Evolutionary conservation across 2,797 vertebrate genomes (phyloP), one percentile per base, ranked within the genome.

Genomic region (Poeciliopsis turneri): DNA sequence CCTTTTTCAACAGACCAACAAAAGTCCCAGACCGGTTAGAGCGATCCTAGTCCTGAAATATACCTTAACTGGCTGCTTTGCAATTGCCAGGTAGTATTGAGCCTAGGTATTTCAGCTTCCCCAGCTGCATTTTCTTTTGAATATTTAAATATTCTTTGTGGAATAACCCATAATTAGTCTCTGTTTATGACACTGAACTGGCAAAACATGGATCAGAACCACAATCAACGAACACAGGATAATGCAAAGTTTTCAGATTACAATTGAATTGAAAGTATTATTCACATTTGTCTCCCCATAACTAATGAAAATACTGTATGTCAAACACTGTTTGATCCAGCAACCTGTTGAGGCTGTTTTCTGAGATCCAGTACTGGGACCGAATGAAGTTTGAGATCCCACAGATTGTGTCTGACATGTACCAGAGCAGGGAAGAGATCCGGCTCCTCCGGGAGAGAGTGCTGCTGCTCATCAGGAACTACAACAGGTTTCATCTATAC

Each of bases 311-410:
- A 80, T 41, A 15, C 49, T 61, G 70, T 76, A 69, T 45, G 82
- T 25, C 20, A 1, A 78, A 5, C 55, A 2, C 78, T 75, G 82
- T 78, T 9, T 75, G 49, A 12, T 78, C 30, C 82, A 98, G 97
- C 82, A 74, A 90, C 72, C 88, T 97, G 51, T 86, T 96, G 83
- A 93, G 92, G 68, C 85, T 97, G 77, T 96, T 97, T 82, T 92
- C 92, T 87, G 97, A 98, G 91, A 94, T 97, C 53, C 86, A 96
- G 57, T 97, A 95, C 91, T 98, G 97, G 97, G 95, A 97, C n/a
- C 91, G 89, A 33, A 91, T 96, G 28, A 93, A 91, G 28, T 96
- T 95, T 49, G 97, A 97, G 90, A 94, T 95, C 2, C 97, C 97
- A 0, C 96, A 95, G 84, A 93, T 90, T 0, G 94, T 96, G 74